Evolutionary conservation across 2,113 vertebrate genomes (phyloP).

Genomic region (Apus apus): DNA sequence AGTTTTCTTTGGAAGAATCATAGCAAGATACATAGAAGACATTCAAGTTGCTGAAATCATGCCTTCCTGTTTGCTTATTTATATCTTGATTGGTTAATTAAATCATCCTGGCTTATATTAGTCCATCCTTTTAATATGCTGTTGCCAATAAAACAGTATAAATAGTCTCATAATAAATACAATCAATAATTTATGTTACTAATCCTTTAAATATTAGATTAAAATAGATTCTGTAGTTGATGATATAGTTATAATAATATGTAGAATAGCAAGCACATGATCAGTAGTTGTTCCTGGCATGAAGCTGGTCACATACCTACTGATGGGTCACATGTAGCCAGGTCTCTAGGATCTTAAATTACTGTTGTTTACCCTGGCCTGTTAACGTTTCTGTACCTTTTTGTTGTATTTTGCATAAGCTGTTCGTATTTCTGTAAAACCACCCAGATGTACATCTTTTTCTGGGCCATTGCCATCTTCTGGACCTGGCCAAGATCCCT

Average conservation of each 20-base stretch:
- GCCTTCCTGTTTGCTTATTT: background rate
- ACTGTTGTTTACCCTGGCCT: background rate
- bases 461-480: accelerated
- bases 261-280: background rate
- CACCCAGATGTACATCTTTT: background rate
- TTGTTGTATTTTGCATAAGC: background rate
- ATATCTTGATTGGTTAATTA: background rate
- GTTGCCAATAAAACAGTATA: background rate
- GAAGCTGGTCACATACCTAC: background rate
- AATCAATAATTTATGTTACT: constrained; percentile 7
- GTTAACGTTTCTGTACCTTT: background rate
- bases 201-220: constrained; percentile 20
- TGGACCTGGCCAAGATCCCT: accelerated
- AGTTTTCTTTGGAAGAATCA: background rate
- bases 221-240: background rate
- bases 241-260: background rate
- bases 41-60: background rate
- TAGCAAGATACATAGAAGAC: background rate
- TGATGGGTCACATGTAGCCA: background rate
- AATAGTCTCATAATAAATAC: constrained; percentile 42
- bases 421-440: background rate
- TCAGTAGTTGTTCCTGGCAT: background rate
- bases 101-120: background rate
- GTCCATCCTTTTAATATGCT: background rate
- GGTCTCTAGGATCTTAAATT: background rate